Evolutionary conservation across 2,888 invertebrate genomes (phyloP), one percentile per base, ranked within the genome.

Genomic region (Chymomyza procnemis): DNA sequence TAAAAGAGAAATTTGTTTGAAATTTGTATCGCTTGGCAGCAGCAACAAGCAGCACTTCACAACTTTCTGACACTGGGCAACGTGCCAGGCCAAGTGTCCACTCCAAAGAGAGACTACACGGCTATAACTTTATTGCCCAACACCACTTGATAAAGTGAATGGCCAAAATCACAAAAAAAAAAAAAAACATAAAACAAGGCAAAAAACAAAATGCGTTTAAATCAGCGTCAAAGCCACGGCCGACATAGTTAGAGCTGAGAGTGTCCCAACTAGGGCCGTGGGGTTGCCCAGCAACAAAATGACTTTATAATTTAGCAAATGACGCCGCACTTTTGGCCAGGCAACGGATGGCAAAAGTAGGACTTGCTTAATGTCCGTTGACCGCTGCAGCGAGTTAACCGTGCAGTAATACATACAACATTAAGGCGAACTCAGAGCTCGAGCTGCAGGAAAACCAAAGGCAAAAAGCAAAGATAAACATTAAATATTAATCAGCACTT

Each of bases 401-500:
- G 34, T 41, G 34, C 34, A 41, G 34, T 41, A 41, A 41, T 41
- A 41, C 34, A 41, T 41, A 41, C 34, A 41, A 41, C 26, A 61
- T 4, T n/a, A 16, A 26, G 26, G 8, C 22, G n/a, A 9, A 4
- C 21, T 4, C 14, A 47, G 16, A 22, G 4, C 26, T 6, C 2
- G 12, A 50, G 46, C 21, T 14, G 55, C 34, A 8, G 54, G 14
- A 47, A 19, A n/a, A 41, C 2, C 52, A 63, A 58, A 46, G 56
- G 57, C 52, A 70, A 21, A 54, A 52, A 52, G 48, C 73, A 78
- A 78, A 80, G 79, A 85, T 85, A 87, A 84, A 79, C 77, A 88
- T 86, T 86, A 86, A 88, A 88, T 80, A 88, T 86, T 86, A 86
- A 86, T 88, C 88, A 88, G 82, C 88, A 85, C 87, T 85, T 86